These are phyloP conservation scores for Pinctada fucata DNA, from an alignment of 2,888 invertebrate species.

Conservation along the genomic window DNA sequence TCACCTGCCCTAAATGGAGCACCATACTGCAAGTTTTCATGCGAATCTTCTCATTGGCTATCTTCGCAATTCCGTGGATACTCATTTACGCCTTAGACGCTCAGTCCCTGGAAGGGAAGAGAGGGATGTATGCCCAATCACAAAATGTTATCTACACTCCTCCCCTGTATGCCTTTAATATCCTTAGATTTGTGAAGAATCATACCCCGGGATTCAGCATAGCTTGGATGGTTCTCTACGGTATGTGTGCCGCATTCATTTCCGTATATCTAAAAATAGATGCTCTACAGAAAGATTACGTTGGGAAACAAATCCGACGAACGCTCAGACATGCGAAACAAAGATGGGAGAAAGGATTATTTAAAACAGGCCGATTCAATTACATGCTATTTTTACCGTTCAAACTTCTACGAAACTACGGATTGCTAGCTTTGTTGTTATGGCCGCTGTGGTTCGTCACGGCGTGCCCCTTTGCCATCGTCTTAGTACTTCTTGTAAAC, in stretches of 20 bases:
- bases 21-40: constrained; percentile 14
- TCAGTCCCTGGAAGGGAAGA: background rate
- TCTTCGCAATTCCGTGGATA: constrained; percentile 18
- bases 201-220: background rate
- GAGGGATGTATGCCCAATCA: constrained; percentile 7
- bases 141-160: background rate
- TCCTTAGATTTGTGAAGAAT: background rate
- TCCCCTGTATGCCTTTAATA: background rate
- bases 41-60: background rate
- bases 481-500: background rate
- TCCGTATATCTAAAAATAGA: background rate
- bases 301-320: background rate
- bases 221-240: background rate
- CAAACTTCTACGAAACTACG: constrained; percentile 13
- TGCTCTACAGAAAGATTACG: background rate
- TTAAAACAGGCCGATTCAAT: background rate
- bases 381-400: constrained; percentile 8
- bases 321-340: background rate
- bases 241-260: background rate
- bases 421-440: constrained; percentile 12
- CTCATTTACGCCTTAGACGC: background rate
- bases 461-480: background rate
- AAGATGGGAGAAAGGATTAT: background rate
- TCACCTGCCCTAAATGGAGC: background rate
- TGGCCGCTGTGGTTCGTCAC: constrained; percentile 21